Base-by-base conservation (phyloP, 2,888 invertebrate genomes). In the Brachyptera risi region DNA sequence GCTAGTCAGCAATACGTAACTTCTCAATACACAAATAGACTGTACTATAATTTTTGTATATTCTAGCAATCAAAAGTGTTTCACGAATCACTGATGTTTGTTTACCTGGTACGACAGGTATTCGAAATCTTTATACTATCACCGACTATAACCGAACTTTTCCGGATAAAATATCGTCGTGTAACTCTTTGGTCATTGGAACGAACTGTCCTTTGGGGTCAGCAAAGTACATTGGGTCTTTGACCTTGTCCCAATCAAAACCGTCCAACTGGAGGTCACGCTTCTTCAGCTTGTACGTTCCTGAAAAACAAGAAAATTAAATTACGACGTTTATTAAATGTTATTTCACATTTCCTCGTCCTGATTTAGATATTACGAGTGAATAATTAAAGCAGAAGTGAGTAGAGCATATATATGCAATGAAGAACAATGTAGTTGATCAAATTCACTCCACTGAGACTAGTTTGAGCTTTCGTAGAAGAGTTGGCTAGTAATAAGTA, bases 271-370 rank as follows among this genome's bases (percentile, higher is more conserved):
- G 92, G 56, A 98, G 81, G 73, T 95, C 92, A 44, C 87, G 86
- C 77, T 99, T 99, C 78, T 93, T 93, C 77, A 99, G 80, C 79
- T 99, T 99, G 75, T 92, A 98, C 24, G 98, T 99, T 69, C 96
- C 96, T 92, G 77, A 40, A 79, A 77, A 61, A 64, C 50, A 67
- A 66, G 17, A 37, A 42, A 19, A 47, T 54, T 15, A 54, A 27
- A 54, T 23, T 11, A 1, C 35, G 31, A 21, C 9, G 17, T 19
- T 54, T 1, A 51, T 9, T 23, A 23, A 51, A 51, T 1, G 31
- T 19, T n/a, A n/a, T n/a, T n/a, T n/a, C n/a, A n/a, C n/a, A n/a
- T n/a, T 15, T 47, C 21, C 17, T 15, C 4, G 15, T 47, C 17
- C 11, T 13, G 11, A 17, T 11, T 13, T 0, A 11, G 17, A 44